Conservation (phyloP, 2,113 vertebrate species). For the Sceloporus tristichus region DNA sequence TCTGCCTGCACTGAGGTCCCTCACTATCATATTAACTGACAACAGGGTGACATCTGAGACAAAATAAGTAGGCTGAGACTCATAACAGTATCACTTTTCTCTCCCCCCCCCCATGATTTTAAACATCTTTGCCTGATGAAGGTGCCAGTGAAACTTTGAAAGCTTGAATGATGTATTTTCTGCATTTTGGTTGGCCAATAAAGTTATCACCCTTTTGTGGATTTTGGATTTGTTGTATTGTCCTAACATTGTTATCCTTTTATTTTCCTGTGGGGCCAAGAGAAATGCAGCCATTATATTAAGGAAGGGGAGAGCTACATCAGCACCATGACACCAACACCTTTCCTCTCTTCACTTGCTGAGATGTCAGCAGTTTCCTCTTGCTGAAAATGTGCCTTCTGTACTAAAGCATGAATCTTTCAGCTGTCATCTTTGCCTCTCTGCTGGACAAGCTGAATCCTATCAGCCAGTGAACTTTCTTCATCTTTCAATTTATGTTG, state of each 20-base stretch:
- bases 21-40: too few species aligned
- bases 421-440: constrained; percentile 40
- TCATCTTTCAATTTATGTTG: constrained; percentile 33
- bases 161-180: too few species aligned
- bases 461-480: background rate
- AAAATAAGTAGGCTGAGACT: too few species aligned
- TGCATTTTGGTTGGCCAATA: too few species aligned
- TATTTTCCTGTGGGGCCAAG: background rate
- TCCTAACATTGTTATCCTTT: background rate
- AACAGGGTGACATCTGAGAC: too few species aligned
- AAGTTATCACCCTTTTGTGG: too few species aligned
- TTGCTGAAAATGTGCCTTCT: constrained; percentile 32
- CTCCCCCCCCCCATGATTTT: too few species aligned
- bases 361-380: constrained; percentile 46
- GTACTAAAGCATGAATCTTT: constrained; percentile 33
- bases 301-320: background rate
- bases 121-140: too few species aligned
- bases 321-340: constrained; percentile 34
- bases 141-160: too few species aligned
- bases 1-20: too few species aligned
- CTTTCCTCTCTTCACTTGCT: constrained; percentile 45
- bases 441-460: constrained; percentile 19
- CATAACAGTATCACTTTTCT: too few species aligned
- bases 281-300: constrained; percentile 10
- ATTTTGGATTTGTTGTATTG: too few species aligned